Conservation (phyloP, 1,140 invertebrate genomes). For the Aplysia californica region DNA sequence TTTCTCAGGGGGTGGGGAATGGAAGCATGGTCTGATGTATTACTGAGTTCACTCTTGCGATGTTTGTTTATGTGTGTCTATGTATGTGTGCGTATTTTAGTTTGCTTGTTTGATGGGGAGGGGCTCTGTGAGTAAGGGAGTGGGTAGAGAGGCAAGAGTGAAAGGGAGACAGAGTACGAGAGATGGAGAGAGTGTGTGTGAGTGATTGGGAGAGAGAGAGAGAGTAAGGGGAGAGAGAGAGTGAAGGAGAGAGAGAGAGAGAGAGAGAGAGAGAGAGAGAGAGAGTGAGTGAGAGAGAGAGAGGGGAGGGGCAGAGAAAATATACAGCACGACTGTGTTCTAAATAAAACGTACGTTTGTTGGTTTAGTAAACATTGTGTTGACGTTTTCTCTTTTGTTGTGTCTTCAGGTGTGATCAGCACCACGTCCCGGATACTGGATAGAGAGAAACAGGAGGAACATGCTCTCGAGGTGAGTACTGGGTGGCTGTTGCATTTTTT, state of each 20-base stretch:
- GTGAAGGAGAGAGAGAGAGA: not conserved
- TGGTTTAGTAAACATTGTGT: not conserved
- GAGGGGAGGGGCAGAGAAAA: not conserved
- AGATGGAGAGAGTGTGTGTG: not conserved
- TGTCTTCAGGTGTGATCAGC: not conserved
- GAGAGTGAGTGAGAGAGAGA: not conserved
- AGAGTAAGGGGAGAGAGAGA: not conserved
- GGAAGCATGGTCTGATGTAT: no score
- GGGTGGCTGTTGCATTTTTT: not conserved
- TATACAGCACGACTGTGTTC: not conserved
- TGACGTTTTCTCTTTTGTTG: not conserved
- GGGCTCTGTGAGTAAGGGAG: no score
- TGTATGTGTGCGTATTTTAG: no score
- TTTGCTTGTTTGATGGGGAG: no score
- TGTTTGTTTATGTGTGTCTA: no score
- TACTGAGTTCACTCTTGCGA: no score
- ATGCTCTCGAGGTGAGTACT: not conserved
- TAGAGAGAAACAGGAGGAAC: not conserved
- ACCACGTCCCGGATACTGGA: not conserved
- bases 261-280: not conserved
- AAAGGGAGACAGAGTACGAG: not conserved
- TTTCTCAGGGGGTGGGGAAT: no score
- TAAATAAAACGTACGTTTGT: no score
- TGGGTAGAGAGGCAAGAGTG: no score
- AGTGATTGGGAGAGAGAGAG: not conserved